Evolutionary conservation across 2,888 invertebrate genomes (phyloP).

Genomic region (Flexamia atlantica): DNA sequence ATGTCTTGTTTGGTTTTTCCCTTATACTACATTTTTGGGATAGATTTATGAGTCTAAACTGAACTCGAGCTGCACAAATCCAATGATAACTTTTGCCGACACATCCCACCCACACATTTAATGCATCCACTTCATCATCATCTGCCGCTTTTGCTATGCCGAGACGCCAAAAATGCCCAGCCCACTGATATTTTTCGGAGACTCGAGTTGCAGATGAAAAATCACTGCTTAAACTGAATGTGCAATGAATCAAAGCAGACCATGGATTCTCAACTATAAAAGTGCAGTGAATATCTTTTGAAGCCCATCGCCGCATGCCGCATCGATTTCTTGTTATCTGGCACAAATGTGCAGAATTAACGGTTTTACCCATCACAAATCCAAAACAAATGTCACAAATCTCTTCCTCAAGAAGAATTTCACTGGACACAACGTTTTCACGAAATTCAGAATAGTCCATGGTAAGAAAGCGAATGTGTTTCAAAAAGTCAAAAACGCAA

Average conservation of each 20-base stretch:
- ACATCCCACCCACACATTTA: too few relatives aligned
- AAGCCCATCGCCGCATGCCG: not conserved
- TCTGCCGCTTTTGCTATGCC: too few relatives aligned
- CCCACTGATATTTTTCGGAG: too few relatives aligned
- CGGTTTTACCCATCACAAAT: not conserved
- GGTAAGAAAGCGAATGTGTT: constrained; percentile 4
- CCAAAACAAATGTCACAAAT: not conserved
- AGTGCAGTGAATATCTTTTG: not conserved
- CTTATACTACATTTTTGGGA: too few relatives aligned
- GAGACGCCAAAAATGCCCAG: too few relatives aligned
- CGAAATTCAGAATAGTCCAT: not conserved
- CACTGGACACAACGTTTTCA: not conserved
- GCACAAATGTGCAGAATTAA: not conserved
- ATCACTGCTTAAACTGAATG: not conserved
- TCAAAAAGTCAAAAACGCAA: not conserved
- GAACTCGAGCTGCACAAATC: too few relatives aligned
- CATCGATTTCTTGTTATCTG: not conserved
- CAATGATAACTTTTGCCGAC: too few relatives aligned
- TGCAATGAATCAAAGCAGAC: not conserved
- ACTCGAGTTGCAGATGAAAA: too few relatives aligned
- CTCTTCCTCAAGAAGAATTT: constrained; percentile 4
- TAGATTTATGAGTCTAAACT: too few relatives aligned
- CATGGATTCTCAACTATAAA: not conserved
- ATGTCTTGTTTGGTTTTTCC: too few relatives aligned
- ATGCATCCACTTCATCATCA: too few relatives aligned